These are phyloP conservation scores for Carettochelys insculpta DNA, from an alignment of 2,113 vertebrate genomes.

Conservation along the genomic window DNA sequence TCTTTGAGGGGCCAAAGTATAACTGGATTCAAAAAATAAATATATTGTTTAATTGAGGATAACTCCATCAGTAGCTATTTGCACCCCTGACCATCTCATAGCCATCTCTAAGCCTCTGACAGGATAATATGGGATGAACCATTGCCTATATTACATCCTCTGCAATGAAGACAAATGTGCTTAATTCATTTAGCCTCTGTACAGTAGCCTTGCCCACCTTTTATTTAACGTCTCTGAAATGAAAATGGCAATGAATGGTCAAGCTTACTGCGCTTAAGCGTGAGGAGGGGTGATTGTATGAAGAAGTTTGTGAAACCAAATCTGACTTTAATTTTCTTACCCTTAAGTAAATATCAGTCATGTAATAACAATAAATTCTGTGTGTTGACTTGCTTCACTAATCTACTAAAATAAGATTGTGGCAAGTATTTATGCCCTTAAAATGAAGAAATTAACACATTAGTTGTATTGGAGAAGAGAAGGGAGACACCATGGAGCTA, in stretches of 20 bases:
- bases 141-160: too few relatives aligned
- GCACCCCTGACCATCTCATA: too few relatives aligned
- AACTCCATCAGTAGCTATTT: too few relatives aligned
- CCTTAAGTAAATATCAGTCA: background rate
- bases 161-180: background rate
- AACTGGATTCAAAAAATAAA: too few relatives aligned
- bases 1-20: too few relatives aligned
- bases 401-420: background rate
- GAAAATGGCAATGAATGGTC: background rate
- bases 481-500: background rate
- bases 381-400: background rate
- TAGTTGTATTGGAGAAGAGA: background rate
- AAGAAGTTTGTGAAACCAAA: background rate
- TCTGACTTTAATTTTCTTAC: background rate
- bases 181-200: background rate
- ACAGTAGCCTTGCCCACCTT: background rate
- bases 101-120: too few relatives aligned
- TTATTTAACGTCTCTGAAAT: background rate
- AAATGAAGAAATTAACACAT: background rate
- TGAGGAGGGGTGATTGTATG: background rate
- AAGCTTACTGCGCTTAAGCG: background rate
- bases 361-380: background rate
- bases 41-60: too few relatives aligned
- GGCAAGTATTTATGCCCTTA: background rate
- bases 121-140: too few relatives aligned